Base-by-base conservation (phyloP, 2,797 vertebrate genomes). In the Arremon aurantiirostris region DNA sequence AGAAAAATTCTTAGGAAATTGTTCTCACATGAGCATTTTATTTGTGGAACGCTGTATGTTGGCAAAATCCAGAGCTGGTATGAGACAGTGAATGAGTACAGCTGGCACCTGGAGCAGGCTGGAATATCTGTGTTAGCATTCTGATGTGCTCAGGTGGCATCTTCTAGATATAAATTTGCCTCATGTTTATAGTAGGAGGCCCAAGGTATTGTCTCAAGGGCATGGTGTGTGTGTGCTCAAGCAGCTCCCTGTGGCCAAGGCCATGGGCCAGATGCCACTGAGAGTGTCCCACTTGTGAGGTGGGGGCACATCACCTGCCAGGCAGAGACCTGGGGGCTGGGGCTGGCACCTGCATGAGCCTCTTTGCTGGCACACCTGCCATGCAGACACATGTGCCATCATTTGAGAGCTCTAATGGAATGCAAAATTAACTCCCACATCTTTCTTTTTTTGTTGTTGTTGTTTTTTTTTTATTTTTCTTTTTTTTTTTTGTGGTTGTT, bases 141-240 rank as follows among this genome's bases (percentile, higher is more conserved):
- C 61, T 4, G 5, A 26, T 39, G 15, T 35, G 24, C n/a, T 86
- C 27, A 60, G 11, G 24, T 5, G 11, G 24, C 37, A 50, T 26
- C 34, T 50, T 53, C 65, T 18, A 26, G 16, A 11, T 35, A 18
- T 42, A 34, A 72, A 57, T 82, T 42, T 34, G 9, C 20, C 27
- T 42, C 15, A 21, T 8, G 4, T 47, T 71, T 47, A 20, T 19
- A 26, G 9, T 2, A 28, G 24, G 70, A 82, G 15, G 15, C 14
- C 39, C 35, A 30, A 27, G 39, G 14, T 27, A 27, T 4, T 30
- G 32, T 8, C 20, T 68, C 4, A 17, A 80, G 34, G 28, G 22
- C 32, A 68, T 0, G 0, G 0, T 0, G 3, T 49, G 0, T 0
- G 2, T 49, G 37, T 50, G 37, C 28, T 63, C 26, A 53, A 44